Evolutionary conservation across 2,797 vertebrate genomes (phyloP), one percentile per base, ranked within the genome.

Genomic region (Salarias fasciatus): DNA sequence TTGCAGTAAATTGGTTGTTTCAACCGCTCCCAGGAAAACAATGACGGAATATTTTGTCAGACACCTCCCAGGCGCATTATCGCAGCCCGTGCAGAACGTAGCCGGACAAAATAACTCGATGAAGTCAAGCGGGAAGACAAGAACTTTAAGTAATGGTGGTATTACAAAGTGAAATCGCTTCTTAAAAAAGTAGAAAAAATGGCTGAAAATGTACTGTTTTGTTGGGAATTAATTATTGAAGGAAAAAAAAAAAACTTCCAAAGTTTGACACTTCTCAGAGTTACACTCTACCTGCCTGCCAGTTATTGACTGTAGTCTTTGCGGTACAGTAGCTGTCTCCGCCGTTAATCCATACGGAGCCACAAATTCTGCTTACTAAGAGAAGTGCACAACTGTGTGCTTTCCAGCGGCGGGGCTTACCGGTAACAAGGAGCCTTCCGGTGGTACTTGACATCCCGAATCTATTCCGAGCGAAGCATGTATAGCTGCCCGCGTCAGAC

Each of bases 361-460:
- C 63, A 69, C 61, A 75, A 58, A 82, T 86, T 85, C 51, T 79
- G 80, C 82, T 84, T 79, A 86, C 75, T 69, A 77, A 80, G 76
- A 79, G 72, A 44, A 50, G 54, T 2, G 11, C 51, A 41, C 36
- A 61, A 59, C 69, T 69, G 62, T 67, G 47, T 58, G 71, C 63
- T 58, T 13, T 63, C 69, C 62, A 66, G 63, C 58, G 55, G 63
- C 85, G 63, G 58, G 55, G 63, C 85, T 86, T 69, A 98, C 96
- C 96, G 68, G 96, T 97, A 56, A 98, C 95, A 5, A 96, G 79
- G 69, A 98, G 83, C 73, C 69, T 93, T 71, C 95, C 95, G 14
- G 95, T 94, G 68, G 94, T 96, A 72, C 87, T 97, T 28, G 96
- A 95, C 83, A 92, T 89, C 69, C 96, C 96, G 86, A 98, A 98